Evolutionary conservation across 2,113 vertebrate species (phyloP).

Genomic region (Istiophorus platypterus): DNA sequence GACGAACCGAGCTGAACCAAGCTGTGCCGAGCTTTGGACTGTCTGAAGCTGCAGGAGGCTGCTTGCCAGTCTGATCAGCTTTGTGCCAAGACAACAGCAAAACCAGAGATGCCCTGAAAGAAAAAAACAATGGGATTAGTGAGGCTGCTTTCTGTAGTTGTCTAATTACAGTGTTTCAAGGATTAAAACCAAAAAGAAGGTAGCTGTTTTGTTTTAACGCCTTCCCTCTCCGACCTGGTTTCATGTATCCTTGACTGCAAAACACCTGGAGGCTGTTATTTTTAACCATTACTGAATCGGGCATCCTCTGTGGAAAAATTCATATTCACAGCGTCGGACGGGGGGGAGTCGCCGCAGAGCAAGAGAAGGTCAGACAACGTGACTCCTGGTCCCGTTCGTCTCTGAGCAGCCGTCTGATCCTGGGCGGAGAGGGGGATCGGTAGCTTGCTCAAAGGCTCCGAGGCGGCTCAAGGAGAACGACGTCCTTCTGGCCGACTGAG

Average conservation of each 20-base stretch:
- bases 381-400: not conserved
- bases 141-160: not conserved
- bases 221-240: slow-evolving; percentile 9
- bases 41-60: slow-evolving; percentile 27
- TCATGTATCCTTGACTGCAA: slow-evolving; percentile 40
- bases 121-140: slow-evolving; percentile 31
- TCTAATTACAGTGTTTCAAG: slow-evolving; percentile 25
- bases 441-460: too few relatives aligned
- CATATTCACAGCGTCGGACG: slow-evolving; percentile 13
- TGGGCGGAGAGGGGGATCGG: not conserved
- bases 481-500: not conserved
- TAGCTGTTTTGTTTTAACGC: too few relatives aligned
- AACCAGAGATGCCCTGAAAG: slow-evolving; percentile 13
- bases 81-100: slow-evolving; percentile 44
- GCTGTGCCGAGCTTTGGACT: too few relatives aligned
- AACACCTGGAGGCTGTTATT: slow-evolving; percentile 29
- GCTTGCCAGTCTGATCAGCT: slow-evolving; percentile 42
- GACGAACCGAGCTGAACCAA: not conserved
- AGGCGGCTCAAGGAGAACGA: too few relatives aligned
- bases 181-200: slow-evolving; percentile 21
- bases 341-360: not conserved
- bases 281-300: not conserved
- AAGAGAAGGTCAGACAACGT: slow-evolving; percentile 1
- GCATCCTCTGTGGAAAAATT: slow-evolving; percentile 1
- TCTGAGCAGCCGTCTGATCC: not conserved